A percentile compares a stretch with the other conserved stretches of the same genome.
phyloP scores from a whole-genome alignment of 2,113 vertebrate genomes.

The Odobenus rosmarus region DNA sequence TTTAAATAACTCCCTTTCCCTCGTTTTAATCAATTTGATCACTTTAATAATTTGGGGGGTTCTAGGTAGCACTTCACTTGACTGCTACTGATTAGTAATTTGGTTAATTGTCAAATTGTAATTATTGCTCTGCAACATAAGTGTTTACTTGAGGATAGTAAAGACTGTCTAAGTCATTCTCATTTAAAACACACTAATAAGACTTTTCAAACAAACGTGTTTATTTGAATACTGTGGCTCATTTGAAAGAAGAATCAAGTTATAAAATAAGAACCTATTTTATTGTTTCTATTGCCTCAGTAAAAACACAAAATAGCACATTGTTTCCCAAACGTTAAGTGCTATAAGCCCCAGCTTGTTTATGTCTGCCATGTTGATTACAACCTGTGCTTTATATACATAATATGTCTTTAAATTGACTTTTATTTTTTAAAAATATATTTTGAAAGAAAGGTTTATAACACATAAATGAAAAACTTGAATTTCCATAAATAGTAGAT shows the following conservation, averaged over 20 bases:
- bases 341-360: background rate
- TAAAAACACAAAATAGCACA: background rate
- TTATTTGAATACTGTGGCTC: background rate
- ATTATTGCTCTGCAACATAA: background rate
- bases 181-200: conserved; percentile 27
- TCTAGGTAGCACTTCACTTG: background rate
- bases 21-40: conserved; percentile 27
- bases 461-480: background rate
- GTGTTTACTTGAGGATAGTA: conserved; percentile 9
- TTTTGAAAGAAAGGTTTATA: background rate
- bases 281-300: background rate
- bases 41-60: conserved; percentile 1
- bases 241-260: conserved; percentile 14
- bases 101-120: conserved; percentile 15
- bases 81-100: conserved; percentile 21
- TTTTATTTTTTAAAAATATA: background rate
- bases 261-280: background rate
- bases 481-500: background rate
- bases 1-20: background rate
- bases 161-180: background rate
- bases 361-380: background rate
- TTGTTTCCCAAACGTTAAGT: background rate
- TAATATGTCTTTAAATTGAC: background rate
- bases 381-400: background rate
- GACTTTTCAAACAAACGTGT: background rate